Base-by-base conservation (phyloP, 2,113 vertebrate species). In the Corvus hawaiiensis region DNA sequence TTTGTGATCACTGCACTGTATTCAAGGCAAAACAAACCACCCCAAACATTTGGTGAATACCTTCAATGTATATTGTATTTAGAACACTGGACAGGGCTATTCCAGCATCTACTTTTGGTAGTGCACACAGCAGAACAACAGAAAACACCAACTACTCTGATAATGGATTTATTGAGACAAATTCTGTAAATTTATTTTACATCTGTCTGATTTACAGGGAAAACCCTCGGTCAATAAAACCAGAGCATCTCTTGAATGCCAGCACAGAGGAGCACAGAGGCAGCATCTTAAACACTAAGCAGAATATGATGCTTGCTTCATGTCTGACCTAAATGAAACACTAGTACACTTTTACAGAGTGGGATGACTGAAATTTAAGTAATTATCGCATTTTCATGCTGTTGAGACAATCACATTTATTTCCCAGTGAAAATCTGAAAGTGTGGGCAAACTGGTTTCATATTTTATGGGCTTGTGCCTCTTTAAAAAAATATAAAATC, bases 21-120 rank as follows among this genome's bases (percentile, higher is more conserved):
- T 67, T 56, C 16, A 89, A 87, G 68, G 89, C 74, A 91, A 87
- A 96, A 96, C 27, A 92, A 74, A 90, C 44, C 35, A 79, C 68
- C n/a, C 2, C 30, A 37, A 90, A 39, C 28, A 67, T 59, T 74
- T 94, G 61, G 82, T 54, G 84, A 95, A 81, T 32, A 85, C 64
- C 67, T 95, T 86, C 56, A 93, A 44, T 32, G n/a, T 49, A 75
- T 76, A 30, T 59, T 67, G 32, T 67, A 44, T 76, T 91, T 63
- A 95, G 79, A 90, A 96, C 95, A 92, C 74, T 75, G 66, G 66
- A 46, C 19, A 17, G 79, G 22, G 43, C 94, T 94, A 95, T 84
- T 94, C 76, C 94, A 96, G 87, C 68, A 91, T 83, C 77, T 95
- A 75, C 64, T 97, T 93, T 95, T 93, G 75, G 89, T 64, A 84